Base-by-base conservation (phyloP, 2,888 invertebrate species). In the Synergus laeviventris region DNA sequence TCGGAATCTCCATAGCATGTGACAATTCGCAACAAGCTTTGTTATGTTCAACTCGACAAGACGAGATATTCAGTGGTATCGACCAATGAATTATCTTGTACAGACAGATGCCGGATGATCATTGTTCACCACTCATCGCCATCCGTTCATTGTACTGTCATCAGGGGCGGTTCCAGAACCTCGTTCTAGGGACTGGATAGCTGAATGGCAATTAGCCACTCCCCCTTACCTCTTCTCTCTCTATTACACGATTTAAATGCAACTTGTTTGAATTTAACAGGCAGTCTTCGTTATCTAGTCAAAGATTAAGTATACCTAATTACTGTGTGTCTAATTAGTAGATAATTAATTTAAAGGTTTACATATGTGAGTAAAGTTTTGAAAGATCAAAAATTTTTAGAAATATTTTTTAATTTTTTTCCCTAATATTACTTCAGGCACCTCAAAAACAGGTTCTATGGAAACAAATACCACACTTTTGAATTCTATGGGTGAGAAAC, bases 91-190 rank as follows among this genome's bases (percentile, higher is more conserved):
- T 70, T 49, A 70, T 70, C 74, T 56, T 73, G 77, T 79, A 60
- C 74, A 74, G 36, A 80, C 59, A 73, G 74, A 81, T 76, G 76
- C 76, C 78, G 81, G 81, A 81, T 77, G 80, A 80, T 80, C 79
- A 81, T 81, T 81, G 81, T 81, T 81, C 81, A 77, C 73, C 76
- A 73, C 74, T 66, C 66, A 74, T 45, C 66, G 61, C 62, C 73
- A 49, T 75, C 76, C 38, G 61, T 64, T 76, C 80, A 80, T 80
- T 79, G 80, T 77, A 24, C 70, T 49, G 77, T 70, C 70, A 70
- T 70, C 49, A 70, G 70, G 45, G 70, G 70, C 36, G 70, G 70
- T 49, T 70, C 49, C 31, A 45, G 24, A 70, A 49, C 49, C 70
- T 31, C n/a, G 70, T 49, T 70, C 70, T 70, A 49, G 49, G 31